phyloP scores from a whole-genome alignment of 2,888 invertebrate species.

The Achlya flavicornis region DNA sequence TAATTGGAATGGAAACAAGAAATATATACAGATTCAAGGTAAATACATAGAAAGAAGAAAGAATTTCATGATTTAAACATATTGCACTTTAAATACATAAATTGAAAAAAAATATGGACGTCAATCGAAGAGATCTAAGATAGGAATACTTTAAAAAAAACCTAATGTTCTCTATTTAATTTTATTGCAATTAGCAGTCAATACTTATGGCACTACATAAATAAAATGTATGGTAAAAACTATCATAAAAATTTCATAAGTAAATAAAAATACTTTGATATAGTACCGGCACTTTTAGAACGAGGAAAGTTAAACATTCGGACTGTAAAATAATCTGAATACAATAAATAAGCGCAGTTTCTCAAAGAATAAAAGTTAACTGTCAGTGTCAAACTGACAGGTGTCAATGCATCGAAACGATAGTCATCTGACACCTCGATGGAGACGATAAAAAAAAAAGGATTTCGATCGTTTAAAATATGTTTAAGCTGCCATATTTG shows the following conservation, averaged over 20 bases:
- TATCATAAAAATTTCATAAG: slow-evolving; percentile 14
- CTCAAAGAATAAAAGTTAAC: background rate
- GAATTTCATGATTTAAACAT: slow-evolving; percentile 16
- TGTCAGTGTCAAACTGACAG: background rate
- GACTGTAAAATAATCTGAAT: slow-evolving; percentile 1
- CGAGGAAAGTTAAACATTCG: background rate
- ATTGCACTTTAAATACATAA: slow-evolving; percentile 22
- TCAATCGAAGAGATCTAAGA: slow-evolving; percentile 19
- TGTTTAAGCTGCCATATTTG: background rate
- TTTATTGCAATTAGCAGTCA: slow-evolving; percentile 2
- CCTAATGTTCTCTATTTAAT: background rate
- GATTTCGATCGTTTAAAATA: no score
- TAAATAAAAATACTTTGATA: slow-evolving; percentile 8
- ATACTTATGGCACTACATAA: slow-evolving; percentile 68
- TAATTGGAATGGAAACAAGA: background rate
- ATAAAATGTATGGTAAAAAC: slow-evolving; percentile 44
- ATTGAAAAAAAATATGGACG: slow-evolving; percentile 21
- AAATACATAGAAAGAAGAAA: background rate
- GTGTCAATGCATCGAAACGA: background rate
- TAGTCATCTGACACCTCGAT: no score
- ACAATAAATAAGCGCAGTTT: background rate
- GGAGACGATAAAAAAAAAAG: no score
- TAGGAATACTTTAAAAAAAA: slow-evolving; percentile 18
- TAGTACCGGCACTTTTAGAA: slow-evolving; percentile 1
- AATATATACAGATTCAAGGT: slow-evolving; percentile 10